Percentiles rank a stretch among this genome's conserved stretches.
These are phyloP conservation scores for Clarias pachynema DNA, from an alignment of 2,797 vertebrate genomes.

Conservation along the genomic window DNA sequence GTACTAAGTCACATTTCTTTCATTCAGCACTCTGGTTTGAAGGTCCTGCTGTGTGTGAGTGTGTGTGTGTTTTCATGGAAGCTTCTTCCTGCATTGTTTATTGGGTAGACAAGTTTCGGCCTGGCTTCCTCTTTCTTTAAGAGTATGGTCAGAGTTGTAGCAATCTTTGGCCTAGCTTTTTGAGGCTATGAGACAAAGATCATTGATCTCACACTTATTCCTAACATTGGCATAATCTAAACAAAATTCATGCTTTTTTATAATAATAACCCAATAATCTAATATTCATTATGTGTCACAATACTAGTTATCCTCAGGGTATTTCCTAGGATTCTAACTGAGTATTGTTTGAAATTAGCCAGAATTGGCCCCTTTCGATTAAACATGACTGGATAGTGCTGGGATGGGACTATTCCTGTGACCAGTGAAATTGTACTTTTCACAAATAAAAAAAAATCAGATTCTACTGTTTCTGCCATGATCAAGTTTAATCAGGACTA, in stretches of 20 bases:
- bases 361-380: neutral
- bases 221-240: neutral
- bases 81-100: conserved; percentile 26
- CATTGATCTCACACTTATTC: neutral
- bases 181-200: neutral
- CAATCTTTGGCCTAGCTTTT: neutral
- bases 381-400: neutral
- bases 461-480: neutral
- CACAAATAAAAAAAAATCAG: neutral
- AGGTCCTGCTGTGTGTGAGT: neutral
- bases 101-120: conserved; percentile 5
- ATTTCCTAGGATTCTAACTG: neutral
- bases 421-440: neutral
- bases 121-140: neutral
- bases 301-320: neutral
- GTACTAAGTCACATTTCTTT: neutral
- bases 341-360: neutral
- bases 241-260: neutral
- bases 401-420: neutral
- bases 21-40: neutral
- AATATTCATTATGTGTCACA: neutral
- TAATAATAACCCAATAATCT: neutral
- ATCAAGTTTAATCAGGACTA: neutral
- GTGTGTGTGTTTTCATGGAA: neutral
- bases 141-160: neutral